Evolutionary conservation across 2,113 vertebrate genomes (phyloP).

Genomic region (Oostethus manadensis): DNA sequence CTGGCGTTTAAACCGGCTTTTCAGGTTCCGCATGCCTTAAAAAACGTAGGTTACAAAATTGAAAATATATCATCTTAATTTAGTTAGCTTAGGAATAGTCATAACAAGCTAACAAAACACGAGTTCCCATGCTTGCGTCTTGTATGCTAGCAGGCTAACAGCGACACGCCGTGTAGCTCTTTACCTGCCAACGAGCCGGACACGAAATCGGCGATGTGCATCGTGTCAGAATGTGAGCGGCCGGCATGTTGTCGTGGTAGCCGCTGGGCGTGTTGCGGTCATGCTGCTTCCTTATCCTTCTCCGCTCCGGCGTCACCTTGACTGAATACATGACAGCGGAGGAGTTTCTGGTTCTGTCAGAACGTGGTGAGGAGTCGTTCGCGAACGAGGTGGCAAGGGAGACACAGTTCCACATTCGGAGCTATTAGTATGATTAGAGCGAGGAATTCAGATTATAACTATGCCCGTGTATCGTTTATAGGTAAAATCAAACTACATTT

Average conservation of each 20-base stretch:
- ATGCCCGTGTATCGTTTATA: too few species aligned
- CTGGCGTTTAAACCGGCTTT: not conserved
- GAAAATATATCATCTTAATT: too few species aligned
- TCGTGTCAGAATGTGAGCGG: conserved; percentile 24
- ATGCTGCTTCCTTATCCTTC: not conserved
- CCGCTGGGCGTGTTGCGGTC: not conserved
- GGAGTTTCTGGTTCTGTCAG: too few species aligned
- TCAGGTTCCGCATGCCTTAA: not conserved
- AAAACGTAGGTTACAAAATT: not conserved
- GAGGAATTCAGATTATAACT: too few species aligned
- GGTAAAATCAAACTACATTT: too few species aligned
- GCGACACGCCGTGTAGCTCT: not conserved
- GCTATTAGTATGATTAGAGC: too few species aligned
- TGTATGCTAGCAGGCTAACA: not conserved
- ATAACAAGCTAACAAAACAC: too few species aligned
- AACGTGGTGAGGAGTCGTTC: too few species aligned
- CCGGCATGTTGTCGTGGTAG: not conserved
- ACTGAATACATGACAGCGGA: conserved; percentile 18
- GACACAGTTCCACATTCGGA: too few species aligned
- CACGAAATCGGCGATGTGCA: conserved; percentile 84
- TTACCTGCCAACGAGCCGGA: conserved; percentile 94
- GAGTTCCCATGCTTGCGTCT: too few species aligned
- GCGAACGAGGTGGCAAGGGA: too few species aligned
- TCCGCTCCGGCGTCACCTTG: conserved; percentile 34
- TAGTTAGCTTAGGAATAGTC: too few species aligned